Conservation (phyloP, 2,113 vertebrate species). For the Scolopax mira region DNA sequence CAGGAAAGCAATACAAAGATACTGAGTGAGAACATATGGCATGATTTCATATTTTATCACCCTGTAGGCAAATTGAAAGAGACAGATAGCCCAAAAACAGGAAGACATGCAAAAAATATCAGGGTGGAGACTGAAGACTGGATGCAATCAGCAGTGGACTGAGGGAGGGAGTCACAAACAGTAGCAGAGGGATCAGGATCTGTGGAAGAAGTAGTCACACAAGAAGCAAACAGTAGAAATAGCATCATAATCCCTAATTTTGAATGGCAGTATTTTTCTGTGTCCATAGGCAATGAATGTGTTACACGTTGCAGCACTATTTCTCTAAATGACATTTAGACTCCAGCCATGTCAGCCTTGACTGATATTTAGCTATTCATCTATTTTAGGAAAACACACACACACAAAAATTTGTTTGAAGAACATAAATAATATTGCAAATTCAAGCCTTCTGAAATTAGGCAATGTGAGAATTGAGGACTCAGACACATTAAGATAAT, state of each 20-base stretch:
- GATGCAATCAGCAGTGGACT: neutral
- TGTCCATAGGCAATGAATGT: neutral
- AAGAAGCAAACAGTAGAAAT: neutral
- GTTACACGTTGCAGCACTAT: neutral
- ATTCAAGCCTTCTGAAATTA: neutral
- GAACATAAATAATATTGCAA: neutral
- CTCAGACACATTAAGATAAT: neutral
- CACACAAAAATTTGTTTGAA: neutral
- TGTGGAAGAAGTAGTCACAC: neutral
- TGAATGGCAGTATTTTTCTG: neutral
- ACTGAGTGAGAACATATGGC: neutral
- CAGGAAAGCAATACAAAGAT: neutral
- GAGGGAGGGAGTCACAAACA: neutral
- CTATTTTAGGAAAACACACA: neutral
- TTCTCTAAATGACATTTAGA: neutral
- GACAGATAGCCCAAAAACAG: neutral
- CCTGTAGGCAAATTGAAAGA: neutral
- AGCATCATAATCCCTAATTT: neutral
- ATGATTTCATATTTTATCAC: neutral
- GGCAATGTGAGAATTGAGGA: neutral
- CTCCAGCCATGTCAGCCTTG: neutral
- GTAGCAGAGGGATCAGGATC: rapidly evolving
- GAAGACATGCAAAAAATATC: neutral
- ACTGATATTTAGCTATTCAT: neutral
- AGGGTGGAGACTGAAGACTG: neutral